Conservation (phyloP, 1,140 invertebrate genomes). For the Caenorhabditis remanei region DNA sequence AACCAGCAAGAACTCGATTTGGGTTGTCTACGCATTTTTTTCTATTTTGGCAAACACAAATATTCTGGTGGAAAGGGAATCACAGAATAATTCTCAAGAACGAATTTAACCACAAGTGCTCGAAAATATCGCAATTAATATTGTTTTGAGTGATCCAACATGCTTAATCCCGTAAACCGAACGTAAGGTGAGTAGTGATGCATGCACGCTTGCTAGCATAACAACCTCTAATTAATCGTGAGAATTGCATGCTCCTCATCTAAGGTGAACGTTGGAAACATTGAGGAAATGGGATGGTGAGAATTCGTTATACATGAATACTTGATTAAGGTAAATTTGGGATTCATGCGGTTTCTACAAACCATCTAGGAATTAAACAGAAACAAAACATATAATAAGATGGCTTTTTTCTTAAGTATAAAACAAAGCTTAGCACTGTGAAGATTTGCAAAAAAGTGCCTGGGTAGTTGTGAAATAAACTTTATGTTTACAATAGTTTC, state of each 20-base stretch:
- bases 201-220: constrained; percentile 4
- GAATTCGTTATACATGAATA: neutral
- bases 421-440: too few relatives aligned
- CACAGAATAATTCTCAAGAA: neutral
- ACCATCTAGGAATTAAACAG: too few relatives aligned
- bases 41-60: neutral
- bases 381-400: too few relatives aligned
- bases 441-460: neutral
- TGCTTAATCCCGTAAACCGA: neutral
- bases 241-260: neutral
- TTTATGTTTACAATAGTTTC: neutral
- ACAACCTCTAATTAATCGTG: constrained; percentile 35
- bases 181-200: constrained; percentile 1
- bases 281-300: neutral
- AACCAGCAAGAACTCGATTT: neutral
- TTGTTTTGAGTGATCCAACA: neutral
- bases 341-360: too few relatives aligned
- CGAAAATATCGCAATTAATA: too few relatives aligned
- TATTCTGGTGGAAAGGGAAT: neutral
- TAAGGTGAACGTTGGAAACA: neutral
- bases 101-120: neutral
- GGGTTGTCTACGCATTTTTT: neutral
- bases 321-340: too few relatives aligned
- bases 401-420: too few relatives aligned
- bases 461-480: neutral